Evolutionary conservation across 2,797 vertebrate species (phyloP).

Genomic region (Xenopus petersii): DNA sequence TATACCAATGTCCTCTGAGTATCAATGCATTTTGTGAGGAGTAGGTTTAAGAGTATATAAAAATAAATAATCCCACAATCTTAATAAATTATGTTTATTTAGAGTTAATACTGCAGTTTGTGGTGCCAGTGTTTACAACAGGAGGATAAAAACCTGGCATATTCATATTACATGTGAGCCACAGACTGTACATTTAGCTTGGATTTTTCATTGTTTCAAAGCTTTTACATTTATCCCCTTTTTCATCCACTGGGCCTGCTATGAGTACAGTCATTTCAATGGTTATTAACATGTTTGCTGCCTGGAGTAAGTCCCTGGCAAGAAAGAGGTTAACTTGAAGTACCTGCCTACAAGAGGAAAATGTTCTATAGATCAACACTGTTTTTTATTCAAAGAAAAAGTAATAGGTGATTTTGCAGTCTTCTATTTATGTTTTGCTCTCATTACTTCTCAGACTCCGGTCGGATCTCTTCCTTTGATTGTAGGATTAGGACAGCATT

Average conservation of each 20-base stretch:
- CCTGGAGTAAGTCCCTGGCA: slow-evolving; percentile 8
- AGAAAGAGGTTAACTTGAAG: neutral
- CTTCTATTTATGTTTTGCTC: neutral
- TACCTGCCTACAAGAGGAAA: neutral
- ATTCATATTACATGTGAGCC: slow-evolving; percentile 22
- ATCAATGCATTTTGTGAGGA: too few species aligned
- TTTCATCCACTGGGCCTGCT: slow-evolving; percentile 7
- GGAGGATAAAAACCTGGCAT: slow-evolving; percentile 9
- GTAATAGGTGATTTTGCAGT: neutral
- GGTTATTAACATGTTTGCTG: slow-evolving; percentile 9
- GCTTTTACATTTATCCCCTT: slow-evolving; percentile 16
- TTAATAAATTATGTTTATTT: slow-evolving; percentile 37
- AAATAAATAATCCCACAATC: slow-evolving; percentile 3
- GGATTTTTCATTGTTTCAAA: slow-evolving; percentile 18
- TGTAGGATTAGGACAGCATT: neutral
- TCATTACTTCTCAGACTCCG: neutral
- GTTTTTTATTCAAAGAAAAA: neutral
- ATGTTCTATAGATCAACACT: neutral
- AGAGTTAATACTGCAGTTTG: slow-evolving; percentile 25
- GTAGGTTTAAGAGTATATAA: too few species aligned
- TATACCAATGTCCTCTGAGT: too few species aligned
- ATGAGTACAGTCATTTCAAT: slow-evolving; percentile 1
- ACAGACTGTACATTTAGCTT: slow-evolving; percentile 30
- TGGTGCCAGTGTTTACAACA: slow-evolving; percentile 22
- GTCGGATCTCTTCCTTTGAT: neutral